Conservation (phyloP, 35 echinoderm and acorn worm genomes). For the Holothuria glaberrima region DNA sequence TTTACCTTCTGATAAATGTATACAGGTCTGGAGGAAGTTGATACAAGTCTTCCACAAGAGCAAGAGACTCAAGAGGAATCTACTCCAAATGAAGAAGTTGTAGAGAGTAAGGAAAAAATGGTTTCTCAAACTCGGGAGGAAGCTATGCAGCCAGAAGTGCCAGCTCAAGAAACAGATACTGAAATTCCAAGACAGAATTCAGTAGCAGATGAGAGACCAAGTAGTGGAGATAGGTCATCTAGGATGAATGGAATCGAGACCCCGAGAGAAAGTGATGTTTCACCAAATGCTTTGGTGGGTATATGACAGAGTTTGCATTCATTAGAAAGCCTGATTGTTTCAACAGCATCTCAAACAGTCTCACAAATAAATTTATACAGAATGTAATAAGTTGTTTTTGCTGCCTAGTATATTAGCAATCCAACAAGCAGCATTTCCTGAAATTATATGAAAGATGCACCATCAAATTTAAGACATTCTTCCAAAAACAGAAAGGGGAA, state of each 20-base stretch:
- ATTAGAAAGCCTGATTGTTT: neutral
- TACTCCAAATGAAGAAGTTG: neutral
- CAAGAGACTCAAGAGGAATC: neutral
- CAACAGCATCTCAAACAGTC: neutral
- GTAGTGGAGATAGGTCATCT: neutral
- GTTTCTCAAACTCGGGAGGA: neutral
- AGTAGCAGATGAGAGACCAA: neutral
- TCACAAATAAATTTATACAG: neutral
- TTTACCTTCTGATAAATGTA: too few species aligned
- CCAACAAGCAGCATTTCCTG: too few species aligned
- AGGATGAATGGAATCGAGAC: neutral
- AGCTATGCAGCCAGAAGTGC: neutral
- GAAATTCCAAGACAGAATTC: neutral
- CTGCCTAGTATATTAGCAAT: too few species aligned
- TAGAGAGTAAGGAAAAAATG: neutral
- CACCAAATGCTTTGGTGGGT: conserved; percentile 77
- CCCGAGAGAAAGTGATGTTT: conserved; percentile 6
- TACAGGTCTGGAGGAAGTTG: neutral
- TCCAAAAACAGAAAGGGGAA: too few species aligned
- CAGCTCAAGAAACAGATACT: neutral
- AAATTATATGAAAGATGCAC: too few species aligned
- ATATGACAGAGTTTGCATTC: neutral
- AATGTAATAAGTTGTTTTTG: too few species aligned
- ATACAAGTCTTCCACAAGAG: neutral
- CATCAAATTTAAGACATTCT: too few species aligned